Evolutionary conservation across 1,140 invertebrate species (phyloP).

Genomic region (Delia radicum): DNA sequence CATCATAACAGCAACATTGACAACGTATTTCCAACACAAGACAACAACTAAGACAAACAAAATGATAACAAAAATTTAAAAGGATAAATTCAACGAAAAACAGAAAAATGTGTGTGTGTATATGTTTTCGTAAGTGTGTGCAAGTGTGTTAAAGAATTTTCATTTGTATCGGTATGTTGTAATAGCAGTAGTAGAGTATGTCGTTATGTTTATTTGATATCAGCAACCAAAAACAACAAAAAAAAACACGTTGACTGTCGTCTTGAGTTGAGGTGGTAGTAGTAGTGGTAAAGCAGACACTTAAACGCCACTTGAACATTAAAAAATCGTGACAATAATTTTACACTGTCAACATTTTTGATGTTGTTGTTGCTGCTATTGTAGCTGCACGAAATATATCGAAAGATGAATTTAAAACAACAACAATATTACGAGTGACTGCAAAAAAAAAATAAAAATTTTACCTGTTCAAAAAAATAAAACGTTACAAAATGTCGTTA

Average conservation of each 20-base stretch:
- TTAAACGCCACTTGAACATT: constrained; percentile 12
- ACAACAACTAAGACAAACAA: background rate
- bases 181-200: background rate
- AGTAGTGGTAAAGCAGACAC: background rate
- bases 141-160: background rate
- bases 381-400: no score
- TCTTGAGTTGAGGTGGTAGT: background rate
- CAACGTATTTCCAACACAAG: background rate
- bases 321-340: constrained; percentile 18
- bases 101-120: background rate
- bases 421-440: background rate
- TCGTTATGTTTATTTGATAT: background rate
- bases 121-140: background rate
- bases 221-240: background rate
- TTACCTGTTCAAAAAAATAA: no score
- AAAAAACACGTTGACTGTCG: background rate
- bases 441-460: background rate
- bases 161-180: background rate
- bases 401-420: background rate
- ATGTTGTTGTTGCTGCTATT: no score
- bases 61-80: background rate
- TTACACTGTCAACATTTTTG: constrained; percentile 1
- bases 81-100: background rate
- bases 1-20: background rate
- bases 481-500: background rate